Conservation (phyloP, 2,888 invertebrate species). For the Oscheius sp. region DNA sequence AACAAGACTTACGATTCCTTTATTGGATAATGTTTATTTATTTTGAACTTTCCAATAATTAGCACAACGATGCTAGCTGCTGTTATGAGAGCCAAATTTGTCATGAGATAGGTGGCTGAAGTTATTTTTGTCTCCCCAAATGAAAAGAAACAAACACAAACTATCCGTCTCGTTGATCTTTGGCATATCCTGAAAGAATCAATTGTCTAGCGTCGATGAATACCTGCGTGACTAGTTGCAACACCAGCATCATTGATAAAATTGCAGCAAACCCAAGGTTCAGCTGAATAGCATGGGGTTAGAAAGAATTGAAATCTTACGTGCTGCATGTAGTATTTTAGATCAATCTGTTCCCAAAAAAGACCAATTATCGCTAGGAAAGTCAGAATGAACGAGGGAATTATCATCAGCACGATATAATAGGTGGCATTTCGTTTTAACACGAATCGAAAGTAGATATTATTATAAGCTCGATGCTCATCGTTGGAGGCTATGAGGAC, state of each 20-base stretch:
- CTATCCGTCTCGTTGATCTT: slow-evolving; percentile 2
- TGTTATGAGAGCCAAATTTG: not conserved
- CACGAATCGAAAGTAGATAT: not conserved
- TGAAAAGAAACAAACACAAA: not conserved
- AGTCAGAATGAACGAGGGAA: slow-evolving; percentile 8
- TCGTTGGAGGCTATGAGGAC: too few species aligned
- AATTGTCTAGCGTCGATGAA: too few species aligned
- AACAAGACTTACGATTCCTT: too few species aligned
- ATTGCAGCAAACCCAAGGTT: slow-evolving; percentile 29
- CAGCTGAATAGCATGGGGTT: slow-evolving; percentile 6
- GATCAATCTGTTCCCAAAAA: not conserved
- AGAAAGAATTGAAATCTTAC: not conserved
- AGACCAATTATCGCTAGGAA: not conserved
- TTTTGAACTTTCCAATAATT: slow-evolving; percentile 6
- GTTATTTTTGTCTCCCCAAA: not conserved
- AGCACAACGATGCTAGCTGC: slow-evolving; percentile 1
- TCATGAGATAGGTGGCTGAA: slow-evolving; percentile 14
- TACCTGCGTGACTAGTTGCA: slow-evolving; percentile 6
- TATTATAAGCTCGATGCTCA: not conserved
- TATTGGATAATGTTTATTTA: too few species aligned
- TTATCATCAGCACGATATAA: slow-evolving; percentile 1
- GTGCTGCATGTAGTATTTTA: slow-evolving; percentile 2
- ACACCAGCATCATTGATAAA: slow-evolving; percentile 13
- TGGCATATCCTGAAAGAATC: slow-evolving; percentile 11
- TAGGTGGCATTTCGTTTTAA: slow-evolving; percentile 1